Percentiles rank a stretch among this genome's conserved stretches.
Evolutionary conservation across 2,888 invertebrate genomes (phyloP).

Genomic region (Dastarcus helophoroides): DNA sequence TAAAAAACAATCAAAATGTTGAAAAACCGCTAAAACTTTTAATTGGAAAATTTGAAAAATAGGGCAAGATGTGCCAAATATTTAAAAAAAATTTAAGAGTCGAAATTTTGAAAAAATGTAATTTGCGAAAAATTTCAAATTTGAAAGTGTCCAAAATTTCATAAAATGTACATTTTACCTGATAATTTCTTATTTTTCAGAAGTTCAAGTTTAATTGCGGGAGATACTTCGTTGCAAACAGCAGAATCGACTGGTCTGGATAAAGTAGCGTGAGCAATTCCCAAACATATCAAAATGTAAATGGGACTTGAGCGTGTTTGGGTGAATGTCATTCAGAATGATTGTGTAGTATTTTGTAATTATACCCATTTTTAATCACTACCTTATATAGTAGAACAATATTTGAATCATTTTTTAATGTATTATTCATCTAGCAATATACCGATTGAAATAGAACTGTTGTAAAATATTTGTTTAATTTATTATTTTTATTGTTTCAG

Average conservation of each 20-base stretch:
- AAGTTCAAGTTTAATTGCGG: neutral
- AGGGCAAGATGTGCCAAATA: too few relatives aligned
- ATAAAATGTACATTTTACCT: too few relatives aligned
- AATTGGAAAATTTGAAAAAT: too few relatives aligned
- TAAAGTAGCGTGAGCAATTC: slow-evolving; percentile 25
- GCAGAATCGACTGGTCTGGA: too few relatives aligned
- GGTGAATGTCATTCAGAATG: slow-evolving; percentile 28
- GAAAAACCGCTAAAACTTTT: too few relatives aligned
- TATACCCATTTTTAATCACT: slow-evolving; percentile 27
- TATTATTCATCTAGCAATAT: slow-evolving; percentile 32
- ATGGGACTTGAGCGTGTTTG: slow-evolving; percentile 25
- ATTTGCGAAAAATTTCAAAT: too few relatives aligned
- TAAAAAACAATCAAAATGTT: too few relatives aligned
- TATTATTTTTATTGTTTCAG: slow-evolving; percentile 5
- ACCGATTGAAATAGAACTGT: slow-evolving; percentile 17
- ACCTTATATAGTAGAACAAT: slow-evolving; percentile 21
- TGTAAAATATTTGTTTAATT: slow-evolving; percentile 11
- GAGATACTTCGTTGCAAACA: too few relatives aligned
- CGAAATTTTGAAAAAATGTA: too few relatives aligned
- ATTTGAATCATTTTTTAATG: slow-evolving; percentile 14
- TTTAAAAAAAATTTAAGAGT: too few relatives aligned
- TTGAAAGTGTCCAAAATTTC: too few relatives aligned
- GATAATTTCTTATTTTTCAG: too few relatives aligned
- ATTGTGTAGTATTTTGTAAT: slow-evolving; percentile 31
- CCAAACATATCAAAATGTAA: slow-evolving; percentile 30